Percentiles rank a stretch among this genome's conserved stretches.
These are phyloP conservation scores for Sula dactylatra DNA, from an alignment of 2,113 vertebrate genomes.

Conservation along the genomic window DNA sequence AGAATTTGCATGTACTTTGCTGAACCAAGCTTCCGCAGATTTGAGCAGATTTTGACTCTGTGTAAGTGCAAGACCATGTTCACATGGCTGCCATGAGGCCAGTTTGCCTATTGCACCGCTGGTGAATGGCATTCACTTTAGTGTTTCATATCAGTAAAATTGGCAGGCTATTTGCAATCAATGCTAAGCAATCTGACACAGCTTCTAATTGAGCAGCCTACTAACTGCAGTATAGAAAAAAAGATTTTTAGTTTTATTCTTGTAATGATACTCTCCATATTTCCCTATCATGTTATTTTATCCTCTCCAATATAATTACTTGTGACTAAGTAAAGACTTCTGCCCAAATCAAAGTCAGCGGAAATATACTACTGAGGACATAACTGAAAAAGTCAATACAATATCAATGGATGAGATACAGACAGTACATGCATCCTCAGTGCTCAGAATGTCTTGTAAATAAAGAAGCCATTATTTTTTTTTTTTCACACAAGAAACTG, in stretches of 20 bases:
- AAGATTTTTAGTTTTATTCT: neutral
- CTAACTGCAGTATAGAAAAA: neutral
- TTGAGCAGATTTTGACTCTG: neutral
- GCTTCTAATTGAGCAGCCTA: constrained; percentile 38
- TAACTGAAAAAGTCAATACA: neutral
- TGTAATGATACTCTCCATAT: neutral
- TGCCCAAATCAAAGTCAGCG: neutral
- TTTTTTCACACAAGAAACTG: neutral
- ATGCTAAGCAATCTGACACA: constrained; percentile 22
- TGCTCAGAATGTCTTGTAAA: neutral
- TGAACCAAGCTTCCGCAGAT: neutral
- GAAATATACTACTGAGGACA: neutral
- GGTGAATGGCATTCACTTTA: constrained; percentile 32
- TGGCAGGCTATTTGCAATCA: constrained; percentile 48
- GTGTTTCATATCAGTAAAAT: constrained; percentile 5
- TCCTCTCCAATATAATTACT: neutral
- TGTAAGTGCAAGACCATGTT: neutral
- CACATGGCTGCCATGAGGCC: neutral
- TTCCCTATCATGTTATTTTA: neutral
- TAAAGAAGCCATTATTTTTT: too few relatives aligned
- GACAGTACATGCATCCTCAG: neutral
- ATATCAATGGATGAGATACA: neutral
- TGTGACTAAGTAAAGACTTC: neutral
- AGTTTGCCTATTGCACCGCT: neutral
- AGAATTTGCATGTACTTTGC: neutral